These are phyloP conservation scores for Helogale parvula DNA, from an alignment of 2,113 vertebrate genomes.

Conservation along the genomic window DNA sequence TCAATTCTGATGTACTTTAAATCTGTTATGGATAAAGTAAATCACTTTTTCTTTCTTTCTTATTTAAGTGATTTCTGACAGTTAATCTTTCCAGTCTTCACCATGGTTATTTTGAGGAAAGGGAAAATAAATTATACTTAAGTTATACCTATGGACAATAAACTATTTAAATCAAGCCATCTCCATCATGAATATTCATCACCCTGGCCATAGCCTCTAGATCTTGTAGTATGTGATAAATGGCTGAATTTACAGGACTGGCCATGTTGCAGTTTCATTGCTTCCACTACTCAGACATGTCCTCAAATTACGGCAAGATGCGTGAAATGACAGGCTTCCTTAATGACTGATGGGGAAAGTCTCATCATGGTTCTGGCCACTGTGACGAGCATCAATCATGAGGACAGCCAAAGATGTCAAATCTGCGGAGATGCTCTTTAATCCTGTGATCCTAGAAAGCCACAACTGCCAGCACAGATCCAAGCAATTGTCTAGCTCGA, in stretches of 20 bases:
- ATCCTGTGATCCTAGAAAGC: slow-evolving; percentile 41
- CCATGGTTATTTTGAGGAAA: slow-evolving; percentile 2
- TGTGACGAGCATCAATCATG: slow-evolving; percentile 7
- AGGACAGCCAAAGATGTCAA: slow-evolving; percentile 44
- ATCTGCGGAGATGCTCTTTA: slow-evolving; percentile 31
- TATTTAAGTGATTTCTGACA: slow-evolving; percentile 42
- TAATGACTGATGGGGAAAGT: slow-evolving; percentile 24
- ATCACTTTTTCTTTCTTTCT: slow-evolving; percentile 45
- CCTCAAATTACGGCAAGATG: neutral
- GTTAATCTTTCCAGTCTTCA: neutral
- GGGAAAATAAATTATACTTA: neutral
- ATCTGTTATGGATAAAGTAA: slow-evolving; percentile 3
- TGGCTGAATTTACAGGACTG: neutral
- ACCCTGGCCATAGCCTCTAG: neutral
- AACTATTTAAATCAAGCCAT: neutral
- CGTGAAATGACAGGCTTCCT: slow-evolving; percentile 8
- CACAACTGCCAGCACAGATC: slow-evolving; percentile 33
- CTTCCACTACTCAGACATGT: neutral
- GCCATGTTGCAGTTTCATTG: neutral
- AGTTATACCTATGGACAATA: neutral
- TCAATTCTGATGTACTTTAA: slow-evolving; percentile 31
- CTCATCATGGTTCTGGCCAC: slow-evolving; percentile 15
- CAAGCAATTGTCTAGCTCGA: slow-evolving; percentile 1
- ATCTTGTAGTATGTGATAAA: neutral
- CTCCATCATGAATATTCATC: neutral